phyloP scores from a whole-genome alignment of 2,797 vertebrate genomes.

The Typhlichthys subterraneus region DNA sequence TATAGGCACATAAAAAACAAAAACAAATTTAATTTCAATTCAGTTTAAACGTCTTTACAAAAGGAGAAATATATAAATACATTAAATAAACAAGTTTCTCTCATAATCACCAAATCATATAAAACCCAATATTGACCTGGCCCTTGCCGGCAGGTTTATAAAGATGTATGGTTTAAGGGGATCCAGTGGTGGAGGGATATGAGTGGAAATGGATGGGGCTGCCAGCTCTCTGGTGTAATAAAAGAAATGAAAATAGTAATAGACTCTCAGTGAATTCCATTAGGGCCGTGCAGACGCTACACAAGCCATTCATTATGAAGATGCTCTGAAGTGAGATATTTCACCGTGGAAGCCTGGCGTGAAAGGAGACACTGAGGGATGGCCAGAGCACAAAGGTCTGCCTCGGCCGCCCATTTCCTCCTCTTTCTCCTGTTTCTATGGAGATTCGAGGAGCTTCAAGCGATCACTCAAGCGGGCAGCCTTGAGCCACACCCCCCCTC shows the following conservation, averaged over 20 bases:
- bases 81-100: slow-evolving; percentile 35
- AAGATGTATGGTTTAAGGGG: slow-evolving; percentile 73
- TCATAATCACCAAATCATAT: slow-evolving; percentile 57
- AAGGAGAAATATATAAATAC: slow-evolving; percentile 4
- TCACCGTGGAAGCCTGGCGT: slow-evolving; percentile 66
- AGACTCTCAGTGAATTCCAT: slow-evolving; percentile 80
- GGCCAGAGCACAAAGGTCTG: slow-evolving; percentile 64
- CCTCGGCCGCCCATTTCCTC: slow-evolving; percentile 45
- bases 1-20: slow-evolving; percentile 35
- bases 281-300: slow-evolving; percentile 74
- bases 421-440: slow-evolving; percentile 73
- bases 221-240: slow-evolving; percentile 71
- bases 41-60: slow-evolving; percentile 57
- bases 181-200: slow-evolving; percentile 64
- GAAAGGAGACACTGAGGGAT: slow-evolving; percentile 69
- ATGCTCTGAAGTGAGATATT: slow-evolving; percentile 72
- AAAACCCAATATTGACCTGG: slow-evolving; percentile 63
- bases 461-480: slow-evolving; percentile 69
- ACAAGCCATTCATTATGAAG: slow-evolving; percentile 77
- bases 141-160: slow-evolving; percentile 68
- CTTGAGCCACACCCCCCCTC: slow-evolving; percentile 69
- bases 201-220: slow-evolving; percentile 74
- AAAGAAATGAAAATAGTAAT: slow-evolving; percentile 81
- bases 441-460: slow-evolving; percentile 72
- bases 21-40: slow-evolving; percentile 34